phyloP scores from a whole-genome alignment of 1,140 invertebrate species.

The Adelges cooleyi region DNA sequence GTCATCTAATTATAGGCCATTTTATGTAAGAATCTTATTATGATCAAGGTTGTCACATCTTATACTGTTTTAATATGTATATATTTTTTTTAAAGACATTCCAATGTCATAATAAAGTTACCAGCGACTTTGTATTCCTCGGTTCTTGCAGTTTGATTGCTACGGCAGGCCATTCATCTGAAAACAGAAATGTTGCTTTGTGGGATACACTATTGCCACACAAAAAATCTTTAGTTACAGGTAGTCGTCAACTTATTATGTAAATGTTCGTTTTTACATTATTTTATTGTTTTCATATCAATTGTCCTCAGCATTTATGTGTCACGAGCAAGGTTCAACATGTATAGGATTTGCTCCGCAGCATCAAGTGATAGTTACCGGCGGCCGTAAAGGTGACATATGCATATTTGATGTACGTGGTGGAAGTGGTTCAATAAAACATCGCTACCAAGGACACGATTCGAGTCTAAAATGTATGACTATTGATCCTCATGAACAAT shows the following conservation, averaged over 20 bases:
- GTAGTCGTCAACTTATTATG: no score
- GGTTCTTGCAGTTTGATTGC: slow-evolving; percentile 93
- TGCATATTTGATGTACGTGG: slow-evolving; percentile 90
- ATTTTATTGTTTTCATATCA: no score
- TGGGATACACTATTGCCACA: slow-evolving; percentile 97
- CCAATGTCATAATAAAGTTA: slow-evolving; percentile 93
- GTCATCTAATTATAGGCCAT: slow-evolving; percentile 71
- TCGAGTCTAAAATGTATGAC: slow-evolving; percentile 88
- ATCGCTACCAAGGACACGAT: slow-evolving; percentile 86
- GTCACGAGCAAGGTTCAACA: slow-evolving; percentile 82
- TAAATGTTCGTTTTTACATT: no score
- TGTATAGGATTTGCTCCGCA: slow-evolving; percentile 84
- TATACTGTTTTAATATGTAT: not conserved
- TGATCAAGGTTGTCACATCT: not conserved
- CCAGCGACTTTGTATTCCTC: slow-evolving; percentile 94
- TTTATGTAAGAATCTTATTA: slow-evolving; percentile 68
- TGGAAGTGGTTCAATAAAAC: slow-evolving; percentile 55
- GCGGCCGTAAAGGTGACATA: slow-evolving; percentile 90
- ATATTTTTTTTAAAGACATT: slow-evolving; percentile 59
- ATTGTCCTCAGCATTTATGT: slow-evolving; percentile 61
- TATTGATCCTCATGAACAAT: slow-evolving; percentile 87
- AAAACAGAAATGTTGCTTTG: slow-evolving; percentile 93
- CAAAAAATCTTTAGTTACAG: slow-evolving; percentile 82
- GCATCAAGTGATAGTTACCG: slow-evolving; percentile 82
- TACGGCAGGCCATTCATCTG: slow-evolving; percentile 92